phyloP scores from a whole-genome alignment of 2,113 vertebrate genomes.

The Neofelis nebulosa region DNA sequence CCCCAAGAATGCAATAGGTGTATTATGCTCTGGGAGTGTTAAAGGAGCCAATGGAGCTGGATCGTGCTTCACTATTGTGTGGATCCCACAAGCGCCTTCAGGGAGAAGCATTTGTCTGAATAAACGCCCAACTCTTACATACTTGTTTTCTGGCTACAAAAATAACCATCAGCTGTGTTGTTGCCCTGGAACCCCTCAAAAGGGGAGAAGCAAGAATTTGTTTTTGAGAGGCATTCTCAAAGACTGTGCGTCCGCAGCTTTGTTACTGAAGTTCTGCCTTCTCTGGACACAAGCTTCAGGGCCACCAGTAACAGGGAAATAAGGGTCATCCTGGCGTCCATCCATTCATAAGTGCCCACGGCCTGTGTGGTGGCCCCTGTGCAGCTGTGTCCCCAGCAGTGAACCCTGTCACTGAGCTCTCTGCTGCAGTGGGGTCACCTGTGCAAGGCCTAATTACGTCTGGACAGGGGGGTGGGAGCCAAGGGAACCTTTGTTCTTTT shows the following conservation, averaged over 20 bases:
- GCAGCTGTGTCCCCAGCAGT: conserved; percentile 40
- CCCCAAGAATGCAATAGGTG: background rate
- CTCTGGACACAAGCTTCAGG: background rate
- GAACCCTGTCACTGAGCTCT: conserved; percentile 10
- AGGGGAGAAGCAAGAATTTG: background rate
- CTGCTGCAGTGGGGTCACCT: conserved; percentile 52
- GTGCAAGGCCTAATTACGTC: background rate
- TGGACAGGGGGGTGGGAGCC: background rate
- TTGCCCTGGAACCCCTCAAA: background rate
- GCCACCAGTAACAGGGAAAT: background rate
- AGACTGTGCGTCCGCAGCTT: background rate
- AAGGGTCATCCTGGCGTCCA: background rate
- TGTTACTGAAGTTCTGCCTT: background rate
- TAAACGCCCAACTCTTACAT: background rate
- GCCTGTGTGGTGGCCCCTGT: background rate
- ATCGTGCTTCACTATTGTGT: background rate
- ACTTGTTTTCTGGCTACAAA: conserved; percentile 53
- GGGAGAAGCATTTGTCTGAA: background rate
- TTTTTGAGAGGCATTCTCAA: conserved; percentile 6
- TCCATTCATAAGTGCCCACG: background rate
- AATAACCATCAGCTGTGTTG: conserved; percentile 54
- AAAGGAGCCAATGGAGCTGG: background rate
- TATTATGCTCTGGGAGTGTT: background rate
- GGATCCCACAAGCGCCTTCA: background rate
- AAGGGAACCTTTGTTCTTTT: background rate